phyloP scores from a whole-genome alignment of 2,113 vertebrate species.

The Tyto alba region DNA sequence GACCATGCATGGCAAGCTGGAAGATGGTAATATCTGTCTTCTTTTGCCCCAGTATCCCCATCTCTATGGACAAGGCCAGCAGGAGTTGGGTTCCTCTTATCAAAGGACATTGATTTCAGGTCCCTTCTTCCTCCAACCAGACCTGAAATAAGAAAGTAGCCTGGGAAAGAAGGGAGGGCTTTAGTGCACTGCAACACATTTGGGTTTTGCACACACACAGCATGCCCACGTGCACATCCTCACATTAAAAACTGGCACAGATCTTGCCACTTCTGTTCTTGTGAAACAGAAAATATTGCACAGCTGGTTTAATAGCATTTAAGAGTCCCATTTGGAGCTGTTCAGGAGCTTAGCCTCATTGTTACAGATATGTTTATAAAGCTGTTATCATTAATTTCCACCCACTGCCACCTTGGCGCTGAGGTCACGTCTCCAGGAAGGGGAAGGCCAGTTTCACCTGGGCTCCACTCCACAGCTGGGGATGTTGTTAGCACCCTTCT shows the following conservation, averaged over 20 bases:
- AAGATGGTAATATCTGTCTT: neutral
- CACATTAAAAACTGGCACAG: neutral
- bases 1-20: neutral
- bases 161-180: neutral
- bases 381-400: constrained; percentile 23
- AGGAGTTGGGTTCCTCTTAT: neutral
- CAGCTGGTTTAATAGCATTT: constrained; percentile 37
- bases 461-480: neutral
- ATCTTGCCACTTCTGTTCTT: neutral
- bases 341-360: constrained; percentile 9
- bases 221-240: neutral
- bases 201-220: neutral
- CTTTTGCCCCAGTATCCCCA: neutral
- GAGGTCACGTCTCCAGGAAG: neutral
- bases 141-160: neutral
- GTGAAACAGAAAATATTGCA: constrained; percentile 26
- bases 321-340: constrained; percentile 19
- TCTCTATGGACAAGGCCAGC: neutral
- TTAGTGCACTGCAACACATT: neutral
- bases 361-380: constrained; percentile 7
- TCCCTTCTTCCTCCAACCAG: neutral
- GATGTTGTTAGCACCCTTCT: neutral
- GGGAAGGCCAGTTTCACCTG: neutral
- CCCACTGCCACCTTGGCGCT: neutral
- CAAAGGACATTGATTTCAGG: neutral